phyloP scores from a whole-genome alignment of 2,888 invertebrate genomes.

The Hecatera dysodea region DNA sequence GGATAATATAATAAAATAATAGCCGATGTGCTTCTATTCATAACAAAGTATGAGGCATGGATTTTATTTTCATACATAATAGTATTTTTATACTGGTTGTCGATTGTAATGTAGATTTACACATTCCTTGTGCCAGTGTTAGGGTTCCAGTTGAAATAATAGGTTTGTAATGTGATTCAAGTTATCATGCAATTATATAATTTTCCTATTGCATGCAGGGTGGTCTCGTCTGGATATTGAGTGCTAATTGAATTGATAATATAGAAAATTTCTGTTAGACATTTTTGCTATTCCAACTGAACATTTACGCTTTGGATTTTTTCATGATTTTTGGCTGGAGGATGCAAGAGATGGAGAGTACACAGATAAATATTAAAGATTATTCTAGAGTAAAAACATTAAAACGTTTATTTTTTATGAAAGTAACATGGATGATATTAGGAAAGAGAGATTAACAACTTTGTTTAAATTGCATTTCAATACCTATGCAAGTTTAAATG shows the following conservation, averaged over 20 bases:
- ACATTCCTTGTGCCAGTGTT: constrained; percentile 73
- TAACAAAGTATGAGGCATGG: constrained; percentile 83
- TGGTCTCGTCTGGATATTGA: constrained; percentile 32
- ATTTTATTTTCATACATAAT: constrained; percentile 70
- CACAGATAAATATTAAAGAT: too few species aligned
- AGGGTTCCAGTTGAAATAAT: constrained; percentile 27
- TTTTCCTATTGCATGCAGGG: constrained; percentile 64
- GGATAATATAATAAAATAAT: constrained; percentile 71
- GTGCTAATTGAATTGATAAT: constrained; percentile 50
- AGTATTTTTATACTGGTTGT: constrained; percentile 54
- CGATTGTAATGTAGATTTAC: constrained; percentile 84
- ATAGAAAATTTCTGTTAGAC: constrained; percentile 65
- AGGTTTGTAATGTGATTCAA: constrained; percentile 41
- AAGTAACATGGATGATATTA: too few species aligned
- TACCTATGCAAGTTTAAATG: not conserved
- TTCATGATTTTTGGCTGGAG: not conserved
- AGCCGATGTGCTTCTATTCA: constrained; percentile 84
- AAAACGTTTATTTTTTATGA: not conserved
- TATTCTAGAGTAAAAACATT: not conserved
- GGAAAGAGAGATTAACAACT: not conserved
- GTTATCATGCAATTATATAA: constrained; percentile 58
- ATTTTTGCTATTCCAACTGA: constrained; percentile 19
- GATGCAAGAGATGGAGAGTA: not conserved
- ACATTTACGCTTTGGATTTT: not conserved
- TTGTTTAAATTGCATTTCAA: not conserved